Percentiles rank a stretch among this genome's conserved stretches.
Evolutionary conservation across 1,140 invertebrate genomes (phyloP).

Genomic region (Heliothis subflexa): DNA sequence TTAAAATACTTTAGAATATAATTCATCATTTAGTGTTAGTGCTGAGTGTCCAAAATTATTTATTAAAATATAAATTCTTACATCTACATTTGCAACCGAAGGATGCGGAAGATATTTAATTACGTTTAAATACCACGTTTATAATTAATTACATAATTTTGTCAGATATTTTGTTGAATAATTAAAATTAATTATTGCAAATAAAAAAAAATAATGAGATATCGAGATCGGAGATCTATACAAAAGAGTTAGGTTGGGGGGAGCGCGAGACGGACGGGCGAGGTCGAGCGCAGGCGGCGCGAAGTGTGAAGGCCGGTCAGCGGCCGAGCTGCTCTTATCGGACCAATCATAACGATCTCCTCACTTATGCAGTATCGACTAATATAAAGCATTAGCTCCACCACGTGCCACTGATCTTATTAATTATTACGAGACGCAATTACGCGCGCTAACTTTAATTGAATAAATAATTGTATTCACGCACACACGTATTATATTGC

Average conservation of each 20-base stretch:
- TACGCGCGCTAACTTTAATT: slow-evolving; percentile 47
- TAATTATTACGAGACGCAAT: slow-evolving; percentile 55
- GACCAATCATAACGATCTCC: slow-evolving; percentile 73
- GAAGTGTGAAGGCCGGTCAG: slow-evolving; percentile 83
- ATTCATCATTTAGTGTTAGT: no score
- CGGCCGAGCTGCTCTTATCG: slow-evolving; percentile 80
- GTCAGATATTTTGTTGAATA: not conserved
- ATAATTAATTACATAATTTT: not conserved
- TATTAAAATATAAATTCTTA: no score
- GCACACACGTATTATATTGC: slow-evolving; percentile 24
- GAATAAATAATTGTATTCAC: slow-evolving; percentile 26
- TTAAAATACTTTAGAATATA: no score
- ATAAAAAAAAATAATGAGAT: slow-evolving; percentile 11
- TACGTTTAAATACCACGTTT: not conserved
- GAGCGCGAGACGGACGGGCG: slow-evolving; percentile 67
- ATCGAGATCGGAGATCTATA: slow-evolving; percentile 24
- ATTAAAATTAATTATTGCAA: not conserved
- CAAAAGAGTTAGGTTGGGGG: slow-evolving; percentile 56
- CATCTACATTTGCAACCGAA: no score
- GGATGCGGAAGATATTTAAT: not conserved
- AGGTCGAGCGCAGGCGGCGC: slow-evolving; percentile 67
- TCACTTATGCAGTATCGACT: slow-evolving; percentile 57
- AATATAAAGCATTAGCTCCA: slow-evolving; percentile 65
- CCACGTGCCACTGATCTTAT: slow-evolving; percentile 68
- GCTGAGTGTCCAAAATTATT: no score